These are phyloP conservation scores for Pristionchus fissidentatus DNA, from an alignment of 2,888 invertebrate genomes.

Conservation along the genomic window DNA sequence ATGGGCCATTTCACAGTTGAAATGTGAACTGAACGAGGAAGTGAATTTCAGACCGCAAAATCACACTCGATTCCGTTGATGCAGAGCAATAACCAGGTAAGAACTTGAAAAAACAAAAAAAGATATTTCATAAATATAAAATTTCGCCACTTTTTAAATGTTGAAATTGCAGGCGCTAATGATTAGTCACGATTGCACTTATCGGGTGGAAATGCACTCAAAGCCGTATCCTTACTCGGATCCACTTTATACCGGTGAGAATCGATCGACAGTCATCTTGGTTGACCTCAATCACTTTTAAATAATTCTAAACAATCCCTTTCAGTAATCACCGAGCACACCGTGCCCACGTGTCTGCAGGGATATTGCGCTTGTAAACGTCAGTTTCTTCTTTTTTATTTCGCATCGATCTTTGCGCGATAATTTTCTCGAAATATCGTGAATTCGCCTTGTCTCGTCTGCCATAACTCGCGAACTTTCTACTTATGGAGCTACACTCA, in stretches of 20 bases:
- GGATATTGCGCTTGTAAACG: conserved; percentile 63
- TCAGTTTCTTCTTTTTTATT: not conserved
- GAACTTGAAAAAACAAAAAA: too few relatives aligned
- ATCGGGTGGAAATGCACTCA: conserved; percentile 61
- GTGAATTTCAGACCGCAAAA: conserved; percentile 53
- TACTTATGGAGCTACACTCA: too few relatives aligned
- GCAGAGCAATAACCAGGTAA: conserved; percentile 32
- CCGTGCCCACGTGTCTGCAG: conserved; percentile 63
- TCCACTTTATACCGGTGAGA: conserved; percentile 52
- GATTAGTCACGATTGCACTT: conserved; percentile 53
- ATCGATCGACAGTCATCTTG: too few relatives aligned
- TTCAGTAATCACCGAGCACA: conserved; percentile 51
- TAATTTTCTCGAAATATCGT: too few relatives aligned
- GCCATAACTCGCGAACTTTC: too few relatives aligned
- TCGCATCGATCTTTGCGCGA: too few relatives aligned
- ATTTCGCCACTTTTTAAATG: too few relatives aligned
- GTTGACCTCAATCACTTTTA: too few relatives aligned
- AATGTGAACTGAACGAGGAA: not conserved
- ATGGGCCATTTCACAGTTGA: too few relatives aligned
- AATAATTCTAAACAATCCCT: too few relatives aligned
- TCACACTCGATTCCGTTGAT: conserved; percentile 58
- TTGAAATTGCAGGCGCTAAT: conserved; percentile 32
- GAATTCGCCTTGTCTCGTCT: too few relatives aligned
- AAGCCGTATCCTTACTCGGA: conserved; percentile 66
- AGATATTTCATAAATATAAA: too few relatives aligned